A percentile compares a stretch with the other conserved stretches of the same genome.
Conservation (phyloP, 2,113 vertebrate species). For the Climacteris rufus region DNA sequence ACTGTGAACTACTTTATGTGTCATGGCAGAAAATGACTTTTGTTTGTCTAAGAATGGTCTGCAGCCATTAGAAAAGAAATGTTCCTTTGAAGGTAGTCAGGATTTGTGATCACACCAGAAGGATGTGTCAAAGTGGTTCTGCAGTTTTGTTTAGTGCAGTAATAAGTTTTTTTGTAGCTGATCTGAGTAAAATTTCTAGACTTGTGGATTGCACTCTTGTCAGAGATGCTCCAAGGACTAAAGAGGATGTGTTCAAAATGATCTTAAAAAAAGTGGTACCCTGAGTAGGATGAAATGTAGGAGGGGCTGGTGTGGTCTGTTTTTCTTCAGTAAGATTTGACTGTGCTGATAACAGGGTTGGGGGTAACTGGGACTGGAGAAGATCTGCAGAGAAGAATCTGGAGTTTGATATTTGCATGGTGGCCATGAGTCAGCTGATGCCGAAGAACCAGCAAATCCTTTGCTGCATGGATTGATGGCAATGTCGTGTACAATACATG, state of each 20-base stretch:
- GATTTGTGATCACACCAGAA: accelerated
- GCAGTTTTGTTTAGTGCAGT: not conserved
- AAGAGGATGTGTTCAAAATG: not conserved
- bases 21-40: not conserved
- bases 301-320: not conserved
- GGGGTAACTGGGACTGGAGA: not conserved
- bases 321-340: not conserved
- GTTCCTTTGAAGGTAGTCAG: not conserved
- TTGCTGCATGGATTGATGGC: not conserved
- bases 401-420: not conserved
- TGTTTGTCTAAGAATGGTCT: not conserved
- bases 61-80: not conserved
- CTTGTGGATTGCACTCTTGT: not conserved
- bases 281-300: not conserved
- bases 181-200: not conserved
- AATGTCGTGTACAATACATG: not conserved
- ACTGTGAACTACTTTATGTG: not conserved
- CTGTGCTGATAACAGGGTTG: not conserved
- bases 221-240: not conserved
- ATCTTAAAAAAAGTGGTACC: not conserved
- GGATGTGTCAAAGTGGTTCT: not conserved
- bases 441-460: not conserved
- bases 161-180: not conserved
- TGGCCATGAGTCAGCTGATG: not conserved
- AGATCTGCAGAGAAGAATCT: not conserved